These are phyloP conservation scores for Parthenolecanium corni DNA, from an alignment of 2,888 invertebrate genomes.

Conservation along the genomic window DNA sequence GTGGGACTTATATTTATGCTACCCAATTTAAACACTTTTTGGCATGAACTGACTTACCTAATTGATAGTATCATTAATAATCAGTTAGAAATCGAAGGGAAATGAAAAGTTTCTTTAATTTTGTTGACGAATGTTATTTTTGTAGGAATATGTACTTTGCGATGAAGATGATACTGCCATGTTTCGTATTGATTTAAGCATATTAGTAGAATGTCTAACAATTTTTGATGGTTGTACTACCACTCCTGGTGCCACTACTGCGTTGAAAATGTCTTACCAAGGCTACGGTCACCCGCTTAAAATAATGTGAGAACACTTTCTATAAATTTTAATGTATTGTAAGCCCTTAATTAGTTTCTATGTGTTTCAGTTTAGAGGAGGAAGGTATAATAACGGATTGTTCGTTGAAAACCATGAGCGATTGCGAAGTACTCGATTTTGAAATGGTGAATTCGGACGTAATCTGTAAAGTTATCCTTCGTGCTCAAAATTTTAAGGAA, in stretches of 20 bases:
- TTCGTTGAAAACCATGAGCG: conserved; percentile 64
- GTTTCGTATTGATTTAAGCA: conserved; percentile 60
- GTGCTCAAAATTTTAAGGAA: conserved; percentile 64
- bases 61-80: too few species aligned
- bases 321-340: too few species aligned
- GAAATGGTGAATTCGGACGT: conserved; percentile 40
- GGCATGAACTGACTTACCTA: too few species aligned
- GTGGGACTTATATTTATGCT: too few species aligned
- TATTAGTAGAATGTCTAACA: conserved; percentile 70
- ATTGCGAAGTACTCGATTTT: conserved; percentile 64
- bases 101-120: too few species aligned
- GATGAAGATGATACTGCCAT: conserved; percentile 45
- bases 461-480: conserved; percentile 44
- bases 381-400: conserved; percentile 74
- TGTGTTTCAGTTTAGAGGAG: conserved; percentile 47
- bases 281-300: conserved; percentile 59
- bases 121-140: not conserved
- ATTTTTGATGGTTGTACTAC: conserved; percentile 60
- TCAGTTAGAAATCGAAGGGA: too few species aligned
- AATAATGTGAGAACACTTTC: conserved; percentile 50
- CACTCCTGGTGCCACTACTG: conserved; percentile 42
- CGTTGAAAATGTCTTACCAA: conserved; percentile 73
- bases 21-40: too few species aligned
- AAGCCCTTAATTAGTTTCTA: not conserved
- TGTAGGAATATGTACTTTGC: conserved; percentile 47